A percentile compares a stretch with the other conserved stretches of the same genome.
Evolutionary conservation across 2,113 vertebrate genomes (phyloP).

Genomic region (Patagioenas fasciata): DNA sequence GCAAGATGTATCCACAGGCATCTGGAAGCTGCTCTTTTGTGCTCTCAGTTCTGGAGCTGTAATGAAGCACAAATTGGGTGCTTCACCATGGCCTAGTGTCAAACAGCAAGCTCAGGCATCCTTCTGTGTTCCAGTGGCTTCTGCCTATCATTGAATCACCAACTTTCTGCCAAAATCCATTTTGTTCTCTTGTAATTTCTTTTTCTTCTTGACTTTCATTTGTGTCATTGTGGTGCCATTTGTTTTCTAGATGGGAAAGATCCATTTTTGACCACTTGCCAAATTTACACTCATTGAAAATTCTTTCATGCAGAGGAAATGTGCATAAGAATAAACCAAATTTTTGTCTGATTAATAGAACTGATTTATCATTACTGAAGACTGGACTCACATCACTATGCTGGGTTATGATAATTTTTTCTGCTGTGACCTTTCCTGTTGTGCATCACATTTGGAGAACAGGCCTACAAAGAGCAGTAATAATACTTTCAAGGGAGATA

Average conservation of each 20-base stretch:
- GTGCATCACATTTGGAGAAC: background rate
- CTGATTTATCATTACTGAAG: background rate
- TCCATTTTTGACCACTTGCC: background rate
- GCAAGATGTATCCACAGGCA: accelerated
- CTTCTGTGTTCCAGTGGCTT: background rate
- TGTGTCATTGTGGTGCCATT: background rate
- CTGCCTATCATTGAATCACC: background rate
- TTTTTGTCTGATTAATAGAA: background rate
- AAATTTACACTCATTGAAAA: background rate
- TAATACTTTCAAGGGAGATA: background rate
- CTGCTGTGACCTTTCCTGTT: background rate
- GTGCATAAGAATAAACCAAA: background rate
- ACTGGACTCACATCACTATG: background rate
- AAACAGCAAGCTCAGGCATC: background rate
- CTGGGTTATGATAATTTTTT: background rate
- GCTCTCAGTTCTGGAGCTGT: background rate
- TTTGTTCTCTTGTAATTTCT: background rate
- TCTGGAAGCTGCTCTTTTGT: background rate
- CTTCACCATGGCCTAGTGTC: background rate
- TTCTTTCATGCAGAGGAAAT: background rate
- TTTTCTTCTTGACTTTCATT: background rate
- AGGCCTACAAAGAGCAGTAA: background rate
- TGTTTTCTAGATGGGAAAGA: background rate
- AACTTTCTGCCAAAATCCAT: background rate
- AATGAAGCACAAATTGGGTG: background rate